These are phyloP conservation scores for Coelogynopora nodosa DNA, from an alignment of 2,888 invertebrate genomes.

Conservation along the genomic window DNA sequence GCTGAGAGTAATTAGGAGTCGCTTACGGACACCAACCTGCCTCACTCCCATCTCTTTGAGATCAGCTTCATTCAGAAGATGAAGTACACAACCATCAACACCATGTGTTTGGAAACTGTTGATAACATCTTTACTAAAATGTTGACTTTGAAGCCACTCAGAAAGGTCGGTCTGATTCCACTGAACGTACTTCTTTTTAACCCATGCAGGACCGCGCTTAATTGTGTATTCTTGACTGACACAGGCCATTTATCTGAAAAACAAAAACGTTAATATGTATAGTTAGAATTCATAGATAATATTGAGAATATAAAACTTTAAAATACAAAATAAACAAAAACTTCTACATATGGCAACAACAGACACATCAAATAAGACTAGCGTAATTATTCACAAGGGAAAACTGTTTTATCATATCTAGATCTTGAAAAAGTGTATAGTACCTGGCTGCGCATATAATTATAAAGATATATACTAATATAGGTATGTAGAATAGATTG, in stretches of 20 bases:
- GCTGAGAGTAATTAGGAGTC: background rate
- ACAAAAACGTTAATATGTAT: background rate
- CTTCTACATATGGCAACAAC: too few species aligned
- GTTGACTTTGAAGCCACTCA: constrained; percentile 17
- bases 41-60: constrained; percentile 35
- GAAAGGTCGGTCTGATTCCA: constrained; percentile 6
- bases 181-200: background rate
- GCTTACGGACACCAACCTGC: constrained; percentile 26
- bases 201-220: background rate
- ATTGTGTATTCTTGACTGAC: background rate
- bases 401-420: too few species aligned
- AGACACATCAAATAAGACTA: too few species aligned
- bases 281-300: background rate
- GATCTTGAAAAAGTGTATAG: too few species aligned
- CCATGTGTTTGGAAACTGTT: constrained; percentile 32
- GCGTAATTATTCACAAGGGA: too few species aligned
- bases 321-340: background rate
- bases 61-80: constrained; percentile 35
- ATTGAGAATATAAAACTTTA: background rate
- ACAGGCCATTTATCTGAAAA: background rate
- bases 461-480: too few species aligned
- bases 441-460: too few species aligned
- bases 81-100: constrained; percentile 35
- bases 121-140: constrained; percentile 21
- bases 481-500: too few species aligned